Percentiles rank a stretch among this genome's conserved stretches.
Evolutionary conservation across 1,140 invertebrate species (phyloP).

Genomic region (Tenebrio molitor): DNA sequence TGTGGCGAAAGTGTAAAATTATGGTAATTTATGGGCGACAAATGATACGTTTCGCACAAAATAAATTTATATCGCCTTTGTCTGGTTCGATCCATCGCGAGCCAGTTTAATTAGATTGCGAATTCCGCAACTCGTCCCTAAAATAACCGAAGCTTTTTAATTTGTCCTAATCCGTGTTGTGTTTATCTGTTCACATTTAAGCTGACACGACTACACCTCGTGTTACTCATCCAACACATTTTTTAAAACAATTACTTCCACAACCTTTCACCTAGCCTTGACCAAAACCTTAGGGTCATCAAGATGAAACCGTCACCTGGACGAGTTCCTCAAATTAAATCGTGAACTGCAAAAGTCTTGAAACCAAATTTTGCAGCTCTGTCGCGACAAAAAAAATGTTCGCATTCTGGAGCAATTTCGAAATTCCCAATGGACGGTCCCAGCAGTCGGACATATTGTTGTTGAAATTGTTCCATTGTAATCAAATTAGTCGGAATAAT

Average conservation of each 20-base stretch:
- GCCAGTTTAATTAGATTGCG: background rate
- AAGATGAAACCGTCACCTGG: too few species aligned
- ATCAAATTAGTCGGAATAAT: background rate
- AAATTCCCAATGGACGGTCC: too few species aligned
- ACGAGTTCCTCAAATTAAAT: too few species aligned
- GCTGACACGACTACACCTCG: background rate
- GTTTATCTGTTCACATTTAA: too few species aligned
- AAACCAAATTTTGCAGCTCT: constrained; percentile 19
- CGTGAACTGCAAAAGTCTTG: background rate
- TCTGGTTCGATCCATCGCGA: constrained; percentile 7
- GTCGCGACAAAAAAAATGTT: too few species aligned
- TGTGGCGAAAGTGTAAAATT: constrained; percentile 12
- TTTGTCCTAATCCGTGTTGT: too few species aligned
- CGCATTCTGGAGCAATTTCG: too few species aligned
- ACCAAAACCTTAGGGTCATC: background rate
- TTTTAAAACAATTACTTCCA: background rate
- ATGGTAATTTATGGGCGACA: constrained; percentile 16
- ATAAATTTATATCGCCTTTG: constrained; percentile 19
- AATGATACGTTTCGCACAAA: background rate
- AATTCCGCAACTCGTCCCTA: too few species aligned
- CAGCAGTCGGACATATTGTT: too few species aligned
- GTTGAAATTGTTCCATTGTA: too few species aligned
- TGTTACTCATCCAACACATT: background rate
- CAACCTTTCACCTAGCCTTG: background rate
- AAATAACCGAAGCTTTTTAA: too few species aligned